phyloP scores from a whole-genome alignment of 2,797 vertebrate species.

The Cercopithecus mitis region DNA sequence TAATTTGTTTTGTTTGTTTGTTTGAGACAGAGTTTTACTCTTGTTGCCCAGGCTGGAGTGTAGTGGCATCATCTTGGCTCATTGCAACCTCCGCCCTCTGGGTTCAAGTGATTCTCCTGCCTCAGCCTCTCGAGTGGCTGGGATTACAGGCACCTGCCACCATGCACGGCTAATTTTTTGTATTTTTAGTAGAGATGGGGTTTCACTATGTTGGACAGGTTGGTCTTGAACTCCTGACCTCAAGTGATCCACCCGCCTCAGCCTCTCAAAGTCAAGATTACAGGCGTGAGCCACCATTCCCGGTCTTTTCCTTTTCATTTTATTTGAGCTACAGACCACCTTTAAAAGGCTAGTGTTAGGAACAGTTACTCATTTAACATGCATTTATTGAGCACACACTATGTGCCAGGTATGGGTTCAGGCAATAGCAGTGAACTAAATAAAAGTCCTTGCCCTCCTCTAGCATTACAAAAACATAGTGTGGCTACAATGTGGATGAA shows the following conservation, averaged over 20 bases:
- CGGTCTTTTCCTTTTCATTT: not conserved
- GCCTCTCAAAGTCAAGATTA: not conserved
- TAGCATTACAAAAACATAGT: not conserved
- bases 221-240: not conserved
- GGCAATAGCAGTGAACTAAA: not conserved
- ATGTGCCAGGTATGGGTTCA: not conserved
- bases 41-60: not conserved
- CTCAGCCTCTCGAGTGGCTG: not conserved
- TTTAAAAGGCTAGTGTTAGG: not conserved
- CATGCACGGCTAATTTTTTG: not conserved
- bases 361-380: not conserved
- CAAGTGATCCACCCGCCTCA: not conserved
- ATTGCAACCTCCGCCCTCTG: not conserved
- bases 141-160: not conserved
- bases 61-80: not conserved
- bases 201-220: not conserved
- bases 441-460: not conserved
- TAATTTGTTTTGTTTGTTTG: not conserved
- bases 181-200: not conserved
- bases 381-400: not conserved
- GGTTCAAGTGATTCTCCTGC: not conserved
- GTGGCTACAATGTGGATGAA: not conserved
- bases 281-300: not conserved
- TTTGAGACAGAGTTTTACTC: not conserved
- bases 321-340: not conserved